Conservation (phyloP, 2,888 invertebrate species). For the Oligia fasciuncula region DNA sequence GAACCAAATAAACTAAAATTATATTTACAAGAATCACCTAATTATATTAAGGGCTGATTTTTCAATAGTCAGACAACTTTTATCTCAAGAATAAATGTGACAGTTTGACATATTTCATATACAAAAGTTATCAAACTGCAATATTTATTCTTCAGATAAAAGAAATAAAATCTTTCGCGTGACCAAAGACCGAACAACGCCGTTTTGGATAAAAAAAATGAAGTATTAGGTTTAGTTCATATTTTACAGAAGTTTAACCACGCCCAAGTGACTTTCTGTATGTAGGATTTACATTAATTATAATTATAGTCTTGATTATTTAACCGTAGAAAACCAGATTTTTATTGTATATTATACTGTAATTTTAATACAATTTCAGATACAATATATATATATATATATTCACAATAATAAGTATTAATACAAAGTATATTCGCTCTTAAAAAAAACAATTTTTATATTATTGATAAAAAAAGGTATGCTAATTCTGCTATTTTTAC, state of each 20-base stretch:
- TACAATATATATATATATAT: too few relatives aligned
- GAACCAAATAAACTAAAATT: conserved; percentile 13
- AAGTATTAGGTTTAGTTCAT: background rate
- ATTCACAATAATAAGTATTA: background rate
- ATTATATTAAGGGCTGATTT: background rate
- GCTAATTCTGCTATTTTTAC: conserved; percentile 15
- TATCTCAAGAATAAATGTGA: too few relatives aligned
- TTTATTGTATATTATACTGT: conserved; percentile 3
- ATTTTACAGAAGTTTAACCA: background rate
- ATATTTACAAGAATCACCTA: conserved; percentile 35
- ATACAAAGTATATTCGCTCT: background rate
- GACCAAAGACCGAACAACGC: conserved; percentile 4
- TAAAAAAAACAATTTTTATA: background rate
- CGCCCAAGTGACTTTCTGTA: background rate
- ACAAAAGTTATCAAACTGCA: too few relatives aligned
- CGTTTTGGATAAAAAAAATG: background rate
- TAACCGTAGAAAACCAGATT: background rate
- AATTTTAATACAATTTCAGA: conserved; percentile 10
- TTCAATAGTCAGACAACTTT: too few relatives aligned
- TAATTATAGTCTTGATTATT: background rate
- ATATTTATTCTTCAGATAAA: too few relatives aligned
- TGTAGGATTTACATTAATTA: background rate
- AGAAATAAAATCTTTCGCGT: background rate
- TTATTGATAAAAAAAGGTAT: conserved; percentile 2
- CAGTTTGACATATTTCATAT: too few relatives aligned